Conservation (phyloP, 2,113 vertebrate species). For the Irena cyanogastra region DNA sequence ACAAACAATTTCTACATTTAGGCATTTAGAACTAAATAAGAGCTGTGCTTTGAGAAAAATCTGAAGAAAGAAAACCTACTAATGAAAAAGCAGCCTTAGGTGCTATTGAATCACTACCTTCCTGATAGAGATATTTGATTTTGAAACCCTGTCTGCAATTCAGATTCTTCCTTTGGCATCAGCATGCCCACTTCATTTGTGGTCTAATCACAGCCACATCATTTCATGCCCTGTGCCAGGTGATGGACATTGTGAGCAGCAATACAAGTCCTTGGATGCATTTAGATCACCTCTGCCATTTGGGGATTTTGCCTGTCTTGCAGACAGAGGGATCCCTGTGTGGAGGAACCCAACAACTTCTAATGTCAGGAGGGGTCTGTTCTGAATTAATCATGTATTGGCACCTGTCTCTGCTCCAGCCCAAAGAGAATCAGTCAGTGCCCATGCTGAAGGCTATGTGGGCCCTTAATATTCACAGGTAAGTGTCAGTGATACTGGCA, state of each 20-base stretch:
- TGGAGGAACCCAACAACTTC: neutral
- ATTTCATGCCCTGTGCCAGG: neutral
- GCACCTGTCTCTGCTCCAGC: neutral
- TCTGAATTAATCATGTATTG: neutral
- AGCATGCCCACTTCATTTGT: neutral
- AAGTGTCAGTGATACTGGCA: neutral
- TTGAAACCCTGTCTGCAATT: neutral
- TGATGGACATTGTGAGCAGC: neutral
- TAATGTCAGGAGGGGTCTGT: neutral
- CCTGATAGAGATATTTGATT: neutral
- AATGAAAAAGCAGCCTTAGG: neutral
- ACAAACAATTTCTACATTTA: neutral
- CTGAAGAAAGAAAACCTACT: neutral
- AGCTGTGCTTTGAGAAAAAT: neutral
- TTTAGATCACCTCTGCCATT: neutral
- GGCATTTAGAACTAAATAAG: neutral
- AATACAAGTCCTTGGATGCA: neutral
- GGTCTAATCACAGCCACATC: neutral
- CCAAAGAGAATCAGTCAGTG: neutral
- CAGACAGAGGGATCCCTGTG: neutral
- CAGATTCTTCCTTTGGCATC: neutral
- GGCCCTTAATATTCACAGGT: neutral
- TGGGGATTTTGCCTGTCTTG: neutral
- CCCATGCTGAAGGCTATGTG: neutral
- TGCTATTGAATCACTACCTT: neutral